phyloP scores from a whole-genome alignment of 2,888 invertebrate genomes.

The Temnothorax rugatulus region DNA sequence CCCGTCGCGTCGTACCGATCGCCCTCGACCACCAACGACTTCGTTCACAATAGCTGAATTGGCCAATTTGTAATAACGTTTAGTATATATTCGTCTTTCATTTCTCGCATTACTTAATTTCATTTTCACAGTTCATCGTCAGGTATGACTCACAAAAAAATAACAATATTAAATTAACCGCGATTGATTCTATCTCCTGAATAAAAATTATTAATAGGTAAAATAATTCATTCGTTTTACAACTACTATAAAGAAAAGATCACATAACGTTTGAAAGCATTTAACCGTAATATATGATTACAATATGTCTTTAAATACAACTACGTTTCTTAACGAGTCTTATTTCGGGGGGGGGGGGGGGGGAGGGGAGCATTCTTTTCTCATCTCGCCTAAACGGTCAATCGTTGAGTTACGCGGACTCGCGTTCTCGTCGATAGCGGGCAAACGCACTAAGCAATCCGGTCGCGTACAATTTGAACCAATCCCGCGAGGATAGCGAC shows the following conservation, averaged over 20 bases:
- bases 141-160: neutral
- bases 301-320: neutral
- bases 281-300: neutral
- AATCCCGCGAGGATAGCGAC: conserved; percentile 73
- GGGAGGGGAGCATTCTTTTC: neutral
- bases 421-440: conserved; percentile 29
- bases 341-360: neutral
- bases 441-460: conserved; percentile 72
- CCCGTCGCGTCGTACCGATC: conserved; percentile 17
- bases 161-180: neutral
- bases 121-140: neutral
- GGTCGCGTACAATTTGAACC: conserved; percentile 75
- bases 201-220: neutral
- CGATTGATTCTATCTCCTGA: neutral
- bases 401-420: conserved; percentile 43
- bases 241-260: neutral
- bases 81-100: neutral
- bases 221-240: neutral
- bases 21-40: conserved; percentile 1
- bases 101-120: neutral
- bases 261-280: neutral
- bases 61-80: conserved; percentile 24
- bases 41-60: conserved; percentile 20
- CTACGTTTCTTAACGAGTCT: neutral
- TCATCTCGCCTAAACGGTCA: neutral